Evolutionary conservation across 1,140 invertebrate species (phyloP).

Genomic region (Lerema accius): DNA sequence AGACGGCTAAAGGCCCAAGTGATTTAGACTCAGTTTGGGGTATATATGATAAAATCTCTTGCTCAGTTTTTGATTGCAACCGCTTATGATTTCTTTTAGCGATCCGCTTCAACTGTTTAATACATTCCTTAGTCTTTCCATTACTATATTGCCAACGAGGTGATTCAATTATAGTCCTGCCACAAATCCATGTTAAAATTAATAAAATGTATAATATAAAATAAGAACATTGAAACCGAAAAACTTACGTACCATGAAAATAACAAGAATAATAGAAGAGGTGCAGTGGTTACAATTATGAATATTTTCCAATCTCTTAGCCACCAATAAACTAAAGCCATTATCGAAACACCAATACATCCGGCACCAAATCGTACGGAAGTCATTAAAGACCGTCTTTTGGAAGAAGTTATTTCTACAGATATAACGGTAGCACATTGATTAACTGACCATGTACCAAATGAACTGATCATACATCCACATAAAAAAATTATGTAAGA

Average conservation of each 20-base stretch:
- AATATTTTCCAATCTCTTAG: slow-evolving; percentile 83
- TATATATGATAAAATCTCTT: slow-evolving; percentile 53
- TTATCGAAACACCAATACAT: slow-evolving; percentile 81
- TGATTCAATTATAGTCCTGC: slow-evolving; percentile 84
- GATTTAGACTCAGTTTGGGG: slow-evolving; percentile 70
- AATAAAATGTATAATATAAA: slow-evolving; percentile 2
- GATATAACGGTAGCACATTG: slow-evolving; percentile 60
- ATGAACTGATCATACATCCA: slow-evolving; percentile 55
- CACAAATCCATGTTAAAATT: slow-evolving; percentile 37
- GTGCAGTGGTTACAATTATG: slow-evolving; percentile 75
- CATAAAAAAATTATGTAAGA: slow-evolving; percentile 55
- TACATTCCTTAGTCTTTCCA: slow-evolving; percentile 83
- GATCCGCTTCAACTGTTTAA: slow-evolving; percentile 84
- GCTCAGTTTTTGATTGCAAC: slow-evolving; percentile 70
- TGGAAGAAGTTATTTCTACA: slow-evolving; percentile 62
- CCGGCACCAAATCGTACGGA: slow-evolving; percentile 62
- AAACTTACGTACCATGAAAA: slow-evolving; percentile 53
- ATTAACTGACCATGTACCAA: slow-evolving; percentile 57
- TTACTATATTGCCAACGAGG: slow-evolving; percentile 86
- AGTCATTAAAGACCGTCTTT: slow-evolving; percentile 46
- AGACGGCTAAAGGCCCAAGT: slow-evolving; percentile 81
- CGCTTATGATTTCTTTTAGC: slow-evolving; percentile 85
- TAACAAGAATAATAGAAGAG: slow-evolving; percentile 67
- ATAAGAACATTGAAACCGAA: not conserved
- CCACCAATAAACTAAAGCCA: slow-evolving; percentile 84